A percentile compares a stretch with the other conserved stretches of the same genome.
phyloP scores from a whole-genome alignment of 2,797 vertebrate species.

The Gallinago solitaria region DNA sequence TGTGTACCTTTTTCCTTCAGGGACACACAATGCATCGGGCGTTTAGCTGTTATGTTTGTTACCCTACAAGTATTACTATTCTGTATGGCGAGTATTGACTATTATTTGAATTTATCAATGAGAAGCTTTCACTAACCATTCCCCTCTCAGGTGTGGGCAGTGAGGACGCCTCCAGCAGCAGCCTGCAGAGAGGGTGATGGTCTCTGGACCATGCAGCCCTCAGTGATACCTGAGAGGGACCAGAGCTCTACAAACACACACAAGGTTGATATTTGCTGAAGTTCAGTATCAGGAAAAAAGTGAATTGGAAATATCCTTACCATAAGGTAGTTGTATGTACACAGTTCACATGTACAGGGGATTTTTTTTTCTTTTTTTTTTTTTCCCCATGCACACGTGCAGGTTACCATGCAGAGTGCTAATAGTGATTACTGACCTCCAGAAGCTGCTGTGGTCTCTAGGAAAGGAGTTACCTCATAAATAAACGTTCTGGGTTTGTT shows the following conservation, averaged over 20 bases:
- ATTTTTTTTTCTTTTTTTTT: neutral
- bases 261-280: neutral
- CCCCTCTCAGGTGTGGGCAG: neutral
- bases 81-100: neutral
- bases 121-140: neutral
- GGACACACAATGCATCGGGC: neutral
- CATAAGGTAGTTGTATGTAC: neutral
- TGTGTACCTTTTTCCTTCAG: neutral
- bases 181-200: neutral
- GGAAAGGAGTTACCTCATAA: neutral
- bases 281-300: neutral
- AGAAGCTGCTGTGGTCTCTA: neutral
- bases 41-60: neutral
- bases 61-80: neutral
- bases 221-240: neutral
- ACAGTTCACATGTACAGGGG: rapidly evolving
- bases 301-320: neutral
- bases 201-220: neutral
- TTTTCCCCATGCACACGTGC: neutral
- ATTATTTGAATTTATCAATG: neutral
- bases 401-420: neutral
- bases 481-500: neutral
- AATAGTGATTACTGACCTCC: too few species aligned
- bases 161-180: neutral
- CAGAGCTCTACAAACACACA: neutral